Evolutionary conservation across 2,888 invertebrate species (phyloP).

Genomic region (Adineta ricciae): DNA sequence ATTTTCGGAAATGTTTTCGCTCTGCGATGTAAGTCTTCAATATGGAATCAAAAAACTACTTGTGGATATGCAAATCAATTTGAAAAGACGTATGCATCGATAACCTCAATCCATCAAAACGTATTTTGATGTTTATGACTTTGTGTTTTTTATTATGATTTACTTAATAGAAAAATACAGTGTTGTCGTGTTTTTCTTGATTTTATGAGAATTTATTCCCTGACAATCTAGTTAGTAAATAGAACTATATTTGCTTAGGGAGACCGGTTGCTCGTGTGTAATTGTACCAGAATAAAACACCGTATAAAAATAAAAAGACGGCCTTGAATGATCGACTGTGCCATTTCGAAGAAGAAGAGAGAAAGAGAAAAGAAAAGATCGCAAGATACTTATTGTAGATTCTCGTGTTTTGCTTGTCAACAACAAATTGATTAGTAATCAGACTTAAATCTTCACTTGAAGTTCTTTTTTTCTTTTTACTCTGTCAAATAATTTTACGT

Average conservation of each 20-base stretch:
- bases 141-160: not conserved
- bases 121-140: not conserved
- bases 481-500: not conserved
- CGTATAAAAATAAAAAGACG: not conserved
- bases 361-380: not conserved
- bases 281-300: not conserved
- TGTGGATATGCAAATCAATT: not conserved
- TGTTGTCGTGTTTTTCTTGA: not conserved
- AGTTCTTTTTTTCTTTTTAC: not conserved
- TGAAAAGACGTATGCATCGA: not conserved
- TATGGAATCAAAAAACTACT: not conserved
- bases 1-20: not conserved
- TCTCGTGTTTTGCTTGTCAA: not conserved
- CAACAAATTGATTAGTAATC: not conserved
- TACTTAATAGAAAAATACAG: not conserved
- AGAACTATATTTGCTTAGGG: not conserved
- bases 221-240: not conserved
- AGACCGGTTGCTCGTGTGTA: not conserved
- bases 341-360: not conserved
- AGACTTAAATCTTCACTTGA: not conserved
- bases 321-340: not conserved
- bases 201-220: not conserved
- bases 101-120: not conserved
- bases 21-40: not conserved
- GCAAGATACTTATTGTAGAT: not conserved